Evolutionary conservation across 2,797 vertebrate species (phyloP), one percentile per base, ranked within the genome.

Genomic region (Austrolebias charrua): DNA sequence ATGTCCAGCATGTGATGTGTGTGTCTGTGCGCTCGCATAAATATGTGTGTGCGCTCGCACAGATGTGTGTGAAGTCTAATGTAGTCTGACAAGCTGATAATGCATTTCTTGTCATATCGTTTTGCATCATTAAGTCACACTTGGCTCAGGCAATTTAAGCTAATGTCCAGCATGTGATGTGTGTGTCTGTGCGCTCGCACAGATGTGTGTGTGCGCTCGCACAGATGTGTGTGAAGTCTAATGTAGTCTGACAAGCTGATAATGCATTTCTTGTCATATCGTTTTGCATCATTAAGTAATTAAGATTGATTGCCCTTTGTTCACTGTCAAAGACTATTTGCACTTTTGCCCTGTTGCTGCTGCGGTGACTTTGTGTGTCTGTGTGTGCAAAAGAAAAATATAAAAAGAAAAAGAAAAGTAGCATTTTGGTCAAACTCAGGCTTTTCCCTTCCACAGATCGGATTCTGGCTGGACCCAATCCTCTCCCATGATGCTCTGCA

Each of bases 401-500:
- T 16, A n/a, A 16, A 24, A 14, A 63, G 29, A 40, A 10, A 47
- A 4, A 35, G 24, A 50, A 35, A 42, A 0, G 10, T 19, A 44
- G 28, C 24, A 46, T 15, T 45, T 53, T 75, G 65, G 60, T 59
- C 52, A 49, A 35, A 49, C 53, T 91, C 71, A 92, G 18, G 73
- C 57, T 60, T 87, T 89, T 82, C 83, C 85, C 14, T 65, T 71
- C 89, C 90, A 94, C 33, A 94, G 78, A 60, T 89, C 79, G 44
- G 88, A 93, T 63, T 85, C 79, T 35, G 89, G 89, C 82, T 93
- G 88, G 47, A 93, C 70, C 91, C 92, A 94, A 15, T 69, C 76
- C 16, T 91, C 83, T 83, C 92, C 92, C 91, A 94, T 91, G 76
- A 93, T 90, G 80, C 80, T 92, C 73, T 94, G 93, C 65, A 93